Evolutionary conservation across 2,797 vertebrate genomes (phyloP), one percentile per base, ranked within the genome.

Genomic region (Tragelaphus eurycerus): DNA sequence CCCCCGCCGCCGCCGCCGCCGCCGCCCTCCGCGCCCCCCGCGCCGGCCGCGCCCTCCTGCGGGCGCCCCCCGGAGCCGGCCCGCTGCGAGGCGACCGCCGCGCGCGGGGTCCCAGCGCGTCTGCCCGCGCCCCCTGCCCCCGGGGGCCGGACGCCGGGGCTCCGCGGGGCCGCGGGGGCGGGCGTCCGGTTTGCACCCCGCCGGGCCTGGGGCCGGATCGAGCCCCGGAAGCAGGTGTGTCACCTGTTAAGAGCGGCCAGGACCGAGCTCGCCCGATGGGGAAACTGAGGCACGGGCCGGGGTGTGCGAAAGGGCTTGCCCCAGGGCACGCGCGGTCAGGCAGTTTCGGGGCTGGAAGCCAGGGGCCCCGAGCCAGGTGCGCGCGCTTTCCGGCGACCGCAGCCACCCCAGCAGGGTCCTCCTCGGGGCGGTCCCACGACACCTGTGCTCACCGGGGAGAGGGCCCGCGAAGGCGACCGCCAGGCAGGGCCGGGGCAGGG

Each of bases 231-330:
- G 67, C 95, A 97, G 97, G 97, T 97, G 94, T 71, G 89, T 88
- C 94, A 96, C 95, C 95, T 96, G 98, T 88, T 67, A 67, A 25
- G 86, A 85, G 83, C 59, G 3, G 14, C 76, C 3, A 3, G 43
- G 90, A 50, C 50, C 1, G 38, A 29, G 57, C 31, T 50, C 43
- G 14, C 17, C 76, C 21, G 8, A 6, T 19, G 84, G 92, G 92
- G 91, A 97, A 95, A 97, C 97, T 92, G 95, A 98, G 96, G 97
- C 98, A 76, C 59, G 7, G 57, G 31, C 54, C 21, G 14, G 76
- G 43, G 34, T 27, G 46, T 5, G 23, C 27, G 52, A 50, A 54
- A 57, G 27, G n/a, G 2, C 3, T 60, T 6, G 60, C 52, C 67
- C 6, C 8, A 81, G 87, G 52, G 74, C 95, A 29, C 64, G 64